Conservation (phyloP, 1,140 invertebrate genomes). For the Trichonephila clavipes region DNA sequence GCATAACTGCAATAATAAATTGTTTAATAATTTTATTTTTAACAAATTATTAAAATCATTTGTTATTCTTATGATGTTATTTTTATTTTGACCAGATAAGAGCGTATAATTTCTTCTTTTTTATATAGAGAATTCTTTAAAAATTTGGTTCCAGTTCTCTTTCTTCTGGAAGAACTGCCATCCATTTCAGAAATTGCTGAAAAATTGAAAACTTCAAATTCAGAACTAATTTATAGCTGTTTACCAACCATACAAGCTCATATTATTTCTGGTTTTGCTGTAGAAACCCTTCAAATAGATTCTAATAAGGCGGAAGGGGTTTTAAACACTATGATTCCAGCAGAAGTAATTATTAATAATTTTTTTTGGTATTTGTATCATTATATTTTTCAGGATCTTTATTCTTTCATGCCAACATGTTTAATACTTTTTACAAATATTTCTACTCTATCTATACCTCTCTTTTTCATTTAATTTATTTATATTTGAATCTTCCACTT, state of each 20-base stretch:
- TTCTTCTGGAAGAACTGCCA: slow-evolving; percentile 40
- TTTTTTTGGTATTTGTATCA: too few species aligned
- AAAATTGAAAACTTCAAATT: not conserved
- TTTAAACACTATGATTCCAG: slow-evolving; percentile 21
- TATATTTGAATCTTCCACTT: too few species aligned
- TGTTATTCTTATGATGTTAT: not conserved
- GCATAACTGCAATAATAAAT: not conserved
- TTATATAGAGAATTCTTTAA: slow-evolving; percentile 42
- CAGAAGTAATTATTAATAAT: slow-evolving; percentile 29
- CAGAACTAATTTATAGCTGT: slow-evolving; percentile 40
- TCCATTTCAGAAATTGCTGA: slow-evolving; percentile 32
- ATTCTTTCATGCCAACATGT: too few species aligned
- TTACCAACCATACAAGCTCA: slow-evolving; percentile 48
- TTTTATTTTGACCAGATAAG: too few species aligned
- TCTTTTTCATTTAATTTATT: too few species aligned
- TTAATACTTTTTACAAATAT: too few species aligned
- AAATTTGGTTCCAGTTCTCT: slow-evolving; percentile 53
- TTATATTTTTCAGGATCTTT: too few species aligned
- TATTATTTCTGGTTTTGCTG: slow-evolving; percentile 47
- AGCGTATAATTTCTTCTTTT: not conserved
- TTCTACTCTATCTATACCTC: too few species aligned
- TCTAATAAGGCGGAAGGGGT: not conserved
- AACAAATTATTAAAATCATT: not conserved
- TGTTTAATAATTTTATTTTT: not conserved
- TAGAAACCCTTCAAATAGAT: not conserved